These are phyloP conservation scores for Atopsyche davidsoni DNA, from an alignment of 1,140 invertebrate species.

Conservation along the genomic window DNA sequence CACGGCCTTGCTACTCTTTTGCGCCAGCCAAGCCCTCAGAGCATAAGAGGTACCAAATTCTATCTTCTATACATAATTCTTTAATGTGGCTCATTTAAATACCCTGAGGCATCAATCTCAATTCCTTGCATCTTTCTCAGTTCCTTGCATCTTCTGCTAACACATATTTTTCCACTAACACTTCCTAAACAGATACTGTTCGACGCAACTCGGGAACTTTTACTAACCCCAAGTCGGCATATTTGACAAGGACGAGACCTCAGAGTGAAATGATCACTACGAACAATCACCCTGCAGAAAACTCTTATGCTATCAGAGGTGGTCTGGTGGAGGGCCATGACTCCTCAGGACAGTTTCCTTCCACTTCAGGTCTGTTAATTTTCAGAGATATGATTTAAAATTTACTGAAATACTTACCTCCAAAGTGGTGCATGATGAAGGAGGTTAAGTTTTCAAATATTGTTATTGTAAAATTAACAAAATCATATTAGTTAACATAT, in stretches of 20 bases:
- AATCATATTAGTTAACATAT: too few relatives aligned
- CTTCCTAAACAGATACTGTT: too few relatives aligned
- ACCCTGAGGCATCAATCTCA: too few relatives aligned
- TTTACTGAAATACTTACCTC: too few relatives aligned
- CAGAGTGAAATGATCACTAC: slow-evolving; percentile 38
- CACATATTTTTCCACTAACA: too few relatives aligned
- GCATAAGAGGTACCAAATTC: slow-evolving; percentile 64
- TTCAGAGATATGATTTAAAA: too few relatives aligned
- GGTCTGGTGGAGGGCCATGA: not conserved
- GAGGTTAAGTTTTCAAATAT: too few relatives aligned
- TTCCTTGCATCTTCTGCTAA: too few relatives aligned
- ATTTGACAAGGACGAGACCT: slow-evolving; percentile 37
- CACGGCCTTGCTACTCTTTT: slow-evolving; percentile 92
- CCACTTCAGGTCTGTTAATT: slow-evolving; percentile 5
- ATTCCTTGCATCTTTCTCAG: too few relatives aligned
- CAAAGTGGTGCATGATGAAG: too few relatives aligned
- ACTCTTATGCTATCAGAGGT: slow-evolving; percentile 6
- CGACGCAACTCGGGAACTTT: slow-evolving; percentile 42
- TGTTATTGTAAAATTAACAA: too few relatives aligned
- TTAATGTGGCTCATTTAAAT: not conserved
- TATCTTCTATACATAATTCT: not conserved
- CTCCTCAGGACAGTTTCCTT: not conserved
- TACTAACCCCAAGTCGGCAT: slow-evolving; percentile 42
- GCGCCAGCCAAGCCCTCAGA: slow-evolving; percentile 82
- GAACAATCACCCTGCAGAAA: slow-evolving; percentile 5